Conservation (phyloP, 2,888 invertebrate genomes). For the Amaurobius ferox region DNA sequence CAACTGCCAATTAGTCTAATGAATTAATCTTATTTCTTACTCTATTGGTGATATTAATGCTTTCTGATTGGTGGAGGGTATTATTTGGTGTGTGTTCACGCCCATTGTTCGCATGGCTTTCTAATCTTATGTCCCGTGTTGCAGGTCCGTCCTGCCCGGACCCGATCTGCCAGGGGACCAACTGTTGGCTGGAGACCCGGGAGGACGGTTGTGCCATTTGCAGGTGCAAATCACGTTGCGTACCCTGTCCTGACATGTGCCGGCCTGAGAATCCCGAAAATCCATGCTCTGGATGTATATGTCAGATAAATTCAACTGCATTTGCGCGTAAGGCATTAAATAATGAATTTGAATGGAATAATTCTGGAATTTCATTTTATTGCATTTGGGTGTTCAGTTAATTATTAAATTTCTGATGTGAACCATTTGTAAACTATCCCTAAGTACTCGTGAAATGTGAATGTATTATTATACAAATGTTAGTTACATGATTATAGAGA, state of each 20-base stretch:
- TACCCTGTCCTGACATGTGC: conserved; percentile 65
- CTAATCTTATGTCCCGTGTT: conserved; percentile 24
- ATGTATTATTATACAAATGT: too few relatives aligned
- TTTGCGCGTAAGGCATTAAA: conserved; percentile 30
- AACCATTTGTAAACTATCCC: too few relatives aligned
- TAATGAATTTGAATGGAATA: too few relatives aligned
- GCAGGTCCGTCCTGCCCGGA: conserved; percentile 62
- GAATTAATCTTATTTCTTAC: too few relatives aligned
- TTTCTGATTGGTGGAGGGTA: neutral
- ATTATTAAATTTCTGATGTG: too few relatives aligned
- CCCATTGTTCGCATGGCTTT: neutral
- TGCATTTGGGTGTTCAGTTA: too few relatives aligned
- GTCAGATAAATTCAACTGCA: conserved; percentile 55
- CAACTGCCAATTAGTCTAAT: too few relatives aligned
- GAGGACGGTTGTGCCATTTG: conserved; percentile 59
- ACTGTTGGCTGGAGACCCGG: conserved; percentile 68
- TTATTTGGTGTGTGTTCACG: neutral
- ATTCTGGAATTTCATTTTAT: too few relatives aligned
- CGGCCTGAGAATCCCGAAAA: conserved; percentile 58
- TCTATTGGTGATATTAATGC: too few relatives aligned
- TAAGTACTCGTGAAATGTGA: too few relatives aligned
- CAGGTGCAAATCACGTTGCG: conserved; percentile 66
- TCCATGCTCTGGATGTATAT: conserved; percentile 67
- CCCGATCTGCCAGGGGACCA: conserved; percentile 66
- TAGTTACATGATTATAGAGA: too few relatives aligned